Base-by-base conservation (phyloP, 2,888 invertebrate species). In the Liopterus haemorrhoidalis region DNA sequence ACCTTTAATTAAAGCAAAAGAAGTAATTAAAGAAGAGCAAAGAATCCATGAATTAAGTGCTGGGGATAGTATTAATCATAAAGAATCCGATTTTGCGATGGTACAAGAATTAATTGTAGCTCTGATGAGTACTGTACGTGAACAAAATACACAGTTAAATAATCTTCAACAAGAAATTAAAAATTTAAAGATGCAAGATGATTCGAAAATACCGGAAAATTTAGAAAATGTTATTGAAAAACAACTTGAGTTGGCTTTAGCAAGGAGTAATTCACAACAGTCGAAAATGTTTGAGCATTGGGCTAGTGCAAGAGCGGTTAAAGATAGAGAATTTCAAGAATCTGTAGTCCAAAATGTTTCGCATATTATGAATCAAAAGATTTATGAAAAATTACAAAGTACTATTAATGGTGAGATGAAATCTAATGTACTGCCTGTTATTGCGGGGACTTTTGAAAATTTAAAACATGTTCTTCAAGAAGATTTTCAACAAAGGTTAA, bases 401-500 rank as follows among this genome's bases (percentile, higher is more conserved):
- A 66, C 73, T 2, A 65, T 82, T 1, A 68, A 70, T 38, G 65
- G 70, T 41, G 81, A 81, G 61, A 70, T 81, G 41, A 73, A 75
- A 53, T 68, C 69, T 9, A 69, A 68, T 5, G 58, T 68, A 14
- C 64, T 76, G 22, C 71, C 76, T 53, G 71, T 79, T 22, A 71
- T 90, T 1, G 74, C 79, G 28, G 74, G 77, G 0, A 75, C 81
- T 28, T 72, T 89, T 45, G 87, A 89, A 58, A 81, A 81, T 15
- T 70, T 90, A 9, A 83, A 83, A 48, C 73, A 75, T 39, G 82
- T 87, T 59, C 70, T 92, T 53, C 82, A 85, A 59, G 67, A 74
- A 55, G 87, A 88, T 61, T 74, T 89, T 50, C 75, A 80, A 22
- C 76, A 78, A 65, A 85, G 84, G 70, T 72, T 85, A 53, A 73